Conservation (phyloP, 2,797 vertebrate species). For the Mastacembelus armatus region DNA sequence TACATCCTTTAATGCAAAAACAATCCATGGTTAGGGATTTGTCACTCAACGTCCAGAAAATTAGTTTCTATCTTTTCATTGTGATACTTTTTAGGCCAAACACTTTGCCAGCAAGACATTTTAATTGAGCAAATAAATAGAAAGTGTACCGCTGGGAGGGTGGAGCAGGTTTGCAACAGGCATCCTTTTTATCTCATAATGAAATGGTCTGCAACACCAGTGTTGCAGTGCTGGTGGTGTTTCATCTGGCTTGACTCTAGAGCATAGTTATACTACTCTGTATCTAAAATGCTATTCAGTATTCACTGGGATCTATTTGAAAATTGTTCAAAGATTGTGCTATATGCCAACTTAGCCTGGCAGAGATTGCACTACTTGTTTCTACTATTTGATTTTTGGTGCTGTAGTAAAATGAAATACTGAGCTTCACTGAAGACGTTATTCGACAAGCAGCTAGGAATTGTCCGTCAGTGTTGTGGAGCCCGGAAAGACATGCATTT, state of each 20-base stretch:
- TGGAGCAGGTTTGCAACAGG: slow-evolving; percentile 54
- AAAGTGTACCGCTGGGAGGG: slow-evolving; percentile 44
- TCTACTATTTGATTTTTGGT: too few species aligned
- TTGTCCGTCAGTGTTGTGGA: slow-evolving; percentile 41
- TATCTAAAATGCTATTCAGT: slow-evolving; percentile 58
- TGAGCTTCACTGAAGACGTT: slow-evolving; percentile 33
- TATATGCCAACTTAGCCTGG: too few species aligned
- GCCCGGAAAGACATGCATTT: slow-evolving; percentile 26
- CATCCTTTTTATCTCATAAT: slow-evolving; percentile 62
- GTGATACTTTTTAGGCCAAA: slow-evolving; percentile 52
- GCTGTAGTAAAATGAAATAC: too few species aligned
- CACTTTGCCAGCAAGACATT: slow-evolving; percentile 59
- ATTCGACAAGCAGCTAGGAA: slow-evolving; percentile 22
- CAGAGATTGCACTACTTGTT: too few species aligned
- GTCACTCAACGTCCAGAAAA: slow-evolving; percentile 60
- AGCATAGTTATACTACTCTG: slow-evolving; percentile 71
- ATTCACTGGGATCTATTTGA: too few species aligned
- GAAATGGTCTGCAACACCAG: slow-evolving; percentile 61
- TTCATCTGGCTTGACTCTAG: slow-evolving; percentile 64
- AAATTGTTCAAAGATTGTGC: too few species aligned
- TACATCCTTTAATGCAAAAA: slow-evolving; percentile 35
- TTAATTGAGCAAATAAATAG: slow-evolving; percentile 76
- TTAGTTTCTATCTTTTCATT: slow-evolving; percentile 71
- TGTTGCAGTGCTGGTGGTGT: slow-evolving; percentile 73
- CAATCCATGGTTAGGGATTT: slow-evolving; percentile 53